Percentiles rank a stretch among this genome's conserved stretches.
phyloP scores from a whole-genome alignment of 2,113 vertebrate genomes.

The Myiozetetes cayanensis region DNA sequence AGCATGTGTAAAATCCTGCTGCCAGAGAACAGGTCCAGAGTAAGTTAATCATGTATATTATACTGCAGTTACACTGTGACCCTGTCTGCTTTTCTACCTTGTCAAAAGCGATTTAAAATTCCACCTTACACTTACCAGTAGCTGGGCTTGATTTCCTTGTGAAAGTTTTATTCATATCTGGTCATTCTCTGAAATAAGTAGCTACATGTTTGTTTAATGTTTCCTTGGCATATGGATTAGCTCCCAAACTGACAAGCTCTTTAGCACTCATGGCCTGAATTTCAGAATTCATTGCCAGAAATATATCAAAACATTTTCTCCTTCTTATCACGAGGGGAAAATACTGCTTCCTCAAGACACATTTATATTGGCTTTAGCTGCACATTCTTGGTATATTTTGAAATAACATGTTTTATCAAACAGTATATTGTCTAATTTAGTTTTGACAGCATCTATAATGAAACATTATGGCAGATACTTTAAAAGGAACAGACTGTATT shows the following conservation, averaged over 20 bases:
- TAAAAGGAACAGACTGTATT: neutral
- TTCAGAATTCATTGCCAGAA: slow-evolving; percentile 47
- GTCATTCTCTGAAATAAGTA: slow-evolving; percentile 11
- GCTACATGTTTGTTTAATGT: slow-evolving; percentile 40
- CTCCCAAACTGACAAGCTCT: slow-evolving; percentile 36
- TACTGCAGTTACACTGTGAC: neutral
- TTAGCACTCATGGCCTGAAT: slow-evolving; percentile 30
- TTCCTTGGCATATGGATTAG: slow-evolving; percentile 31
- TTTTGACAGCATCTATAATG: neutral
- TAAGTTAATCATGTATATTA: neutral
- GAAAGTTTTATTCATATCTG: slow-evolving; percentile 23
- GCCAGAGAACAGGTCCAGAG: neutral
- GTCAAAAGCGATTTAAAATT: slow-evolving; percentile 39
- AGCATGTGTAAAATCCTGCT: neutral
- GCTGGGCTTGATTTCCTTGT: neutral
- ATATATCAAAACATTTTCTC: slow-evolving; percentile 51
- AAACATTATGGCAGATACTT: slow-evolving; percentile 3
- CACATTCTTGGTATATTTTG: neutral
- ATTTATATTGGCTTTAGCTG: neutral
- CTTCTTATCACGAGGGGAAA: neutral
- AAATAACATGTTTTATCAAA: slow-evolving; percentile 1
- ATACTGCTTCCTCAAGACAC: neutral
- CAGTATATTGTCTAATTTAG: neutral
- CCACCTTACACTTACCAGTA: neutral
- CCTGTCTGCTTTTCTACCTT: slow-evolving; percentile 16